phyloP scores from a whole-genome alignment of 2,113 vertebrate genomes.

The Brienomyrus brachyistius region DNA sequence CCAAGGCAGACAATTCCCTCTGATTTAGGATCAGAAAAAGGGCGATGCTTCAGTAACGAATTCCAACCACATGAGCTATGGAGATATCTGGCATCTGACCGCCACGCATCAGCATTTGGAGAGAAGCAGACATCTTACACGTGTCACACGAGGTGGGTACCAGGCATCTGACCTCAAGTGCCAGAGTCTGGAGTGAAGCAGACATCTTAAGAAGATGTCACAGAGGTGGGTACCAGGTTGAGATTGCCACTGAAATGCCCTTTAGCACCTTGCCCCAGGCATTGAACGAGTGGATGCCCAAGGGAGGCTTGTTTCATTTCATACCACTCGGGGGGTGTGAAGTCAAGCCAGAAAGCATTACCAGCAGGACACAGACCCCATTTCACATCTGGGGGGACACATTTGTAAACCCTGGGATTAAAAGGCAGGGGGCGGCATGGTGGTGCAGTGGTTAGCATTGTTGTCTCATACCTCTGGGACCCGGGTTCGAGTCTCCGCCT shows the following conservation, averaged over 20 bases:
- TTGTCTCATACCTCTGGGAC: too few relatives aligned
- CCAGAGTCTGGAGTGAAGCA: not conserved
- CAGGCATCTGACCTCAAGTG: not conserved
- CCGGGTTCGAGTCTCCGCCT: too few relatives aligned
- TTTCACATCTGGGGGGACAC: not conserved
- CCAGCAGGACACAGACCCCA: not conserved
- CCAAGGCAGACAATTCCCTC: not conserved
- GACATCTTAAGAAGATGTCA: not conserved
- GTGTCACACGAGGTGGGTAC: not conserved
- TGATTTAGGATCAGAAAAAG: not conserved
- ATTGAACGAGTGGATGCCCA: not conserved
- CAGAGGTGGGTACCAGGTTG: not conserved
- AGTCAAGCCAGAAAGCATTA: not conserved
- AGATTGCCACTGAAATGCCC: not conserved
- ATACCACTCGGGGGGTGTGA: not conserved
- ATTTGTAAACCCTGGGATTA: not conserved
- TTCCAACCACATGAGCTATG: not conserved
- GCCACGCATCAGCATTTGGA: not conserved
- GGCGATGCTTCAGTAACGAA: not conserved
- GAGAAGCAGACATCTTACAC: not conserved
- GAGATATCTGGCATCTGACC: not conserved
- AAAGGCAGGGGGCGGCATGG: not conserved
- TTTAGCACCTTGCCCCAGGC: not conserved
- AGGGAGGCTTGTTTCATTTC: not conserved
- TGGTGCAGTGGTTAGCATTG: too few relatives aligned